Conservation (phyloP, 1,140 invertebrate species). For the Probaryconus sp. region DNA sequence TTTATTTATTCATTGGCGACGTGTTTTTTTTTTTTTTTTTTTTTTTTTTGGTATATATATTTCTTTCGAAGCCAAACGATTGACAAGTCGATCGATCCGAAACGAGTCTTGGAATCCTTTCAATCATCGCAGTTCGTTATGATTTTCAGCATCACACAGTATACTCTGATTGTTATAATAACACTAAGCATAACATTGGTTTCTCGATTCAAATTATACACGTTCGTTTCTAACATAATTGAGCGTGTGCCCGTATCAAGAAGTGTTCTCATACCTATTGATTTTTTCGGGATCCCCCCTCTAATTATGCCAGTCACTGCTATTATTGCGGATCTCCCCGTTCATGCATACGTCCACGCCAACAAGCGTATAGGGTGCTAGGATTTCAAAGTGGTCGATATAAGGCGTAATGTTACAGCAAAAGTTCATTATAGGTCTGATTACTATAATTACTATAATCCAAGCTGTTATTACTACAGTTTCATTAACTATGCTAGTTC, state of each 20-base stretch:
- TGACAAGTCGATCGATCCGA: constrained; percentile 20
- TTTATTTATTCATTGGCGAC: neutral
- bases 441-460: constrained; percentile 57
- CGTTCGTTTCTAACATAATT: constrained; percentile 47
- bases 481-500: constrained; percentile 18
- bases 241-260: constrained; percentile 57
- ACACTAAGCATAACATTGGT: constrained; percentile 19
- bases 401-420: constrained; percentile 68
- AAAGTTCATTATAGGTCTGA: constrained; percentile 70
- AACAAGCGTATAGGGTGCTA: constrained; percentile 59
- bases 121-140: constrained; percentile 16
- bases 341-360: constrained; percentile 62
- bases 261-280: constrained; percentile 66
- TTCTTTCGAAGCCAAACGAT: constrained; percentile 15
- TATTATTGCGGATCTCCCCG: constrained; percentile 64
- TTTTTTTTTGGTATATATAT: no score
- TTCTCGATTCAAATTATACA: constrained; percentile 44
- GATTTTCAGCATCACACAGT: constrained; percentile 18
- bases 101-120: constrained; percentile 25
- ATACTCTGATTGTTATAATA: constrained; percentile 19
- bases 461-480: constrained; percentile 20
- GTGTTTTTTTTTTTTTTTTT: neutral
- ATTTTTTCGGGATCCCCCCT: constrained; percentile 68
- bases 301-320: constrained; percentile 64
- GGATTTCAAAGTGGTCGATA: constrained; percentile 66